Evolutionary conservation across 2,113 vertebrate genomes (phyloP).

Genomic region (Aramus guarauna): DNA sequence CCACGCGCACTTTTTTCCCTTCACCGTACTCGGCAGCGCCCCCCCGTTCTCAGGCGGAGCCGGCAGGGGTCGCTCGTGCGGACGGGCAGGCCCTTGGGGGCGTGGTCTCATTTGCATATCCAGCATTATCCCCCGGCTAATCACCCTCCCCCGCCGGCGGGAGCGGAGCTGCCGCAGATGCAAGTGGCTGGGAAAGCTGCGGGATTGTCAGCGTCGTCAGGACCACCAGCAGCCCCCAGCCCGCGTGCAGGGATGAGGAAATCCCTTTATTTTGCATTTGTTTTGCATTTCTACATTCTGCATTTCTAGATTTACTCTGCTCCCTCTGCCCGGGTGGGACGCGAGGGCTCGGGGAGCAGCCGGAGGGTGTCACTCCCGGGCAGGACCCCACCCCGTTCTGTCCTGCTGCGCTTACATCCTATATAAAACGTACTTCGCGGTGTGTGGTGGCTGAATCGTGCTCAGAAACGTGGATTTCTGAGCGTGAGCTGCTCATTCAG

Average conservation of each 20-base stretch:
- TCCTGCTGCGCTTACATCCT: fast-evolving
- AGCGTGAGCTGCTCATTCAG: not conserved
- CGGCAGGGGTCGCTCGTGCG: not conserved
- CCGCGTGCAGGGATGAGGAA: too few species aligned
- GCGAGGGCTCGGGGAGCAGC: not conserved
- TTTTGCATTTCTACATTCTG: too few species aligned
- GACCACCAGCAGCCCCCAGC: not conserved
- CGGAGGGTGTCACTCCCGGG: too few species aligned
- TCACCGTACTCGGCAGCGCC: fast-evolving
- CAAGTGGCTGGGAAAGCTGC: not conserved
- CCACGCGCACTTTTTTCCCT: fast-evolving
- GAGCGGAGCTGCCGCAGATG: not conserved
- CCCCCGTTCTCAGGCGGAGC: fast-evolving
- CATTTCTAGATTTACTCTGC: not conserved
- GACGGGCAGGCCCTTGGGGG: too few species aligned
- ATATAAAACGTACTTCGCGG: fast-evolving
- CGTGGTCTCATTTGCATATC: not conserved
- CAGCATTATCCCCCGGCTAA: too few species aligned
- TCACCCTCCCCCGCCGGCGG: too few species aligned
- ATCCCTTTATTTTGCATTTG: too few species aligned
- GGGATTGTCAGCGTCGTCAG: not conserved
- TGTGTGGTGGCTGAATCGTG: not conserved
- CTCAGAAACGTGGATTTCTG: not conserved
- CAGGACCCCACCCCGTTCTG: not conserved
- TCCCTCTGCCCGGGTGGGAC: not conserved